Base-by-base conservation (phyloP, 92 coral and sea anemone genomes). In the Epizoanthus stellaris region DNA sequence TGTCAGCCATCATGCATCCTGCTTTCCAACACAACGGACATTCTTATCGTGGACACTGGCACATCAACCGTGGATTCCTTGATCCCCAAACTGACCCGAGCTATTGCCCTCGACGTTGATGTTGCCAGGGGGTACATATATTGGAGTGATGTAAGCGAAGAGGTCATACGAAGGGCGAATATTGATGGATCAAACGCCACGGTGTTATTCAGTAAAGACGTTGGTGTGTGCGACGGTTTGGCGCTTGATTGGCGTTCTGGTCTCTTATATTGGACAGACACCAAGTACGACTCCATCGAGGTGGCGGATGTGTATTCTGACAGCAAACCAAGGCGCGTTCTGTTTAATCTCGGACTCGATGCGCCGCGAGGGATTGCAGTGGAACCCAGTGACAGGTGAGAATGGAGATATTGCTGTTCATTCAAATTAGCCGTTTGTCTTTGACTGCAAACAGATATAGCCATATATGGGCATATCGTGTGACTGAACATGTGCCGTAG, bases 231-330 rank as follows among this genome's bases (percentile, higher is more conserved):
- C 16, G 92, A 94, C 43, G 98, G 98, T 12, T 54, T 94, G 63
- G 98, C 98, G 17, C 89, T 94, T 65, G 91, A 94, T 57, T 94
- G 95, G 98, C 85, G 82, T 17, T 59, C 92, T 34, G 84, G 91
- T 17, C 88, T 88, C 38, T 68, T 94, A 12, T 92, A 92, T 81
- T 94, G 98, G 98, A 90, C 90, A 34, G 98, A 94, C 75, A 70
- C 82, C 38, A 86, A 86, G 25, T 19, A 72, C 20, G 69, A 91
- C 21, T 74, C 77, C 4, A 94, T 94, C 52, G 93, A 88, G 53
- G 90, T 88, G 30, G 90, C 98, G 0, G 87, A 64, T 36, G 67
- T 95, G 73, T n/a, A 57, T 60, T 19, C 39, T 2, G 77, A 67
- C n/a, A 94, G 95, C 34, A 81, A 83, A 58, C 56, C 90, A 60